phyloP scores from a whole-genome alignment of 2,797 vertebrate genomes.

The Tragopan temminckii region DNA sequence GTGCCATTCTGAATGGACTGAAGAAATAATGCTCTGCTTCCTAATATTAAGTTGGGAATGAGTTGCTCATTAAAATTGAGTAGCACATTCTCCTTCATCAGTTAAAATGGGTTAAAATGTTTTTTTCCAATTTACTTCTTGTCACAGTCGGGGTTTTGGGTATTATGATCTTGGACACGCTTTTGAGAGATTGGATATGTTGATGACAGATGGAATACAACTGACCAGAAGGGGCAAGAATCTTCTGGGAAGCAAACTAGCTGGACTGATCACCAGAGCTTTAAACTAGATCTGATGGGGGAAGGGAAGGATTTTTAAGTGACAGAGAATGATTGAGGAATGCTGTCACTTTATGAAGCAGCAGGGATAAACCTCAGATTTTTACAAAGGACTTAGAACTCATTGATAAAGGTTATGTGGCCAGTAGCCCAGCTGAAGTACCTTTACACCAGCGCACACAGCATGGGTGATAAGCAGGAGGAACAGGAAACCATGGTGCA shows the following conservation, averaged over 20 bases:
- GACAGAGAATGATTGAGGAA: neutral
- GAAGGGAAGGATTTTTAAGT: neutral
- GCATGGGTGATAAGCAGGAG: neutral
- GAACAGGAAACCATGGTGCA: neutral
- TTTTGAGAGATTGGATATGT: neutral
- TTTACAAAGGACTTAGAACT: neutral
- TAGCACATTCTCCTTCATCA: neutral
- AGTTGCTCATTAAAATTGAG: neutral
- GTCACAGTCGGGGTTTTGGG: neutral
- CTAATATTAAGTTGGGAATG: neutral
- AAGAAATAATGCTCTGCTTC: neutral
- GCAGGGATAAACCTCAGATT: neutral
- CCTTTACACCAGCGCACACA: no score
- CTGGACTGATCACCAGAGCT: neutral
- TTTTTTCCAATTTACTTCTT: neutral
- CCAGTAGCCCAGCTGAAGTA: no score
- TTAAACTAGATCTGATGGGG: neutral
- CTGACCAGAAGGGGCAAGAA: neutral
- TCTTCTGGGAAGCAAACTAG: neutral
- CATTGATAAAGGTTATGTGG: neutral
- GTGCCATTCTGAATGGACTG: neutral
- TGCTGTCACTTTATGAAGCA: no score
- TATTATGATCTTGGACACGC: neutral
- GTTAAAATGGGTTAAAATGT: neutral
- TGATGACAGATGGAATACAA: neutral